Evolutionary conservation across 2,888 invertebrate species (phyloP), one percentile per base, ranked within the genome.

Genomic region (Morinoia aosen): DNA sequence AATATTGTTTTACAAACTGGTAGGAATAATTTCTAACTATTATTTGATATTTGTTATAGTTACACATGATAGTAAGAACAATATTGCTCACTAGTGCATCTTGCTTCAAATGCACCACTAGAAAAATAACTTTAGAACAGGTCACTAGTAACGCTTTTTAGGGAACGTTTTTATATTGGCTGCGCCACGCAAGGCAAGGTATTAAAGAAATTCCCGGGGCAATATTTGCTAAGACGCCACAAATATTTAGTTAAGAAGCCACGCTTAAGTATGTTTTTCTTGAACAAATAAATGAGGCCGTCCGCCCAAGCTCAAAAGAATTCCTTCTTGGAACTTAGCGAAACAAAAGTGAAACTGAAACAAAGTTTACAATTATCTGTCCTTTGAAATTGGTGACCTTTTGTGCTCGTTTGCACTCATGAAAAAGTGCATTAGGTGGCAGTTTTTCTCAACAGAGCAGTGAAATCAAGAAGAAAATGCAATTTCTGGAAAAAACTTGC

Each of bases 281-380:
- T 76, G 76, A 76, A 76, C 76, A 76, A 76, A 76, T 76, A 76
- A 76, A 76, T 76, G 76, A 33, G 76, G 76, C 76, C 25, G 76
- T 76, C 76, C 19, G 33, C 76, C 76, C 33, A 33, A 76, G 76
- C 76, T 76, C 25, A 19, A 76, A 76, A 76, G 76, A 76, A 76
- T 33, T 33, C 76, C 76, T 76, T 33, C 76, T 76, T 33, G 25
- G 25, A 76, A 10, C 76, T 33, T 76, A 25, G 76, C 76, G 76
- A 76, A 76, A 76, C 76, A 76, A 33, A 76, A 76, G 76, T 76
- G 76, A 16, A 76, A 76, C 76, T 76, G 76, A 76, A 76, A 76
- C 76, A 76, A 76, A 33, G 33, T 61, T 12, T 19, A 19, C 61
- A 5, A 48, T 48, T 61, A 16, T 61, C 8, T 61, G 19, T 19